phyloP scores from a whole-genome alignment of 2,888 invertebrate genomes.

The Hirtodrosophila histrioides region DNA sequence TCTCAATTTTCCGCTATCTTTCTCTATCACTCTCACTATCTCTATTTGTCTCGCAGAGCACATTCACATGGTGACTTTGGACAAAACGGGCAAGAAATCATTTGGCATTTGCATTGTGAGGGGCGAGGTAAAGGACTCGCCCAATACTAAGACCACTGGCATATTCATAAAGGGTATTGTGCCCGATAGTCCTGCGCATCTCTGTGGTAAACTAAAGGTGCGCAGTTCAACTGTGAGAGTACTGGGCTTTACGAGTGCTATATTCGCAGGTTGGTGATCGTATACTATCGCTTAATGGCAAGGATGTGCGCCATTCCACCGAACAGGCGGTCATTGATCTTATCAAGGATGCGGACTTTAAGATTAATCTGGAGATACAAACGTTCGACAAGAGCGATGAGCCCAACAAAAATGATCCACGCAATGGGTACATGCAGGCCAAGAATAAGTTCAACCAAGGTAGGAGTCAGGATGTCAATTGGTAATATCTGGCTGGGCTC shows the following conservation, averaged over 20 bases:
- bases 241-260: background rate
- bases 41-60: slow-evolving; percentile 56
- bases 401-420: slow-evolving; percentile 61
- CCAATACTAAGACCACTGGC: slow-evolving; percentile 89
- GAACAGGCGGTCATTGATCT: slow-evolving; percentile 97
- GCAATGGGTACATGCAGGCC: slow-evolving; percentile 75
- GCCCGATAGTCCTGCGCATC: slow-evolving; percentile 96
- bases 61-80: slow-evolving; percentile 79
- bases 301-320: slow-evolving; percentile 94
- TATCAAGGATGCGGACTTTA: slow-evolving; percentile 95
- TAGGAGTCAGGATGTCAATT: slow-evolving; percentile 8
- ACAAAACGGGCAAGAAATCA: slow-evolving; percentile 86
- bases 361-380: slow-evolving; percentile 95
- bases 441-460: slow-evolving; percentile 75
- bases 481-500: background rate
- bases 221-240: slow-evolving; percentile 30
- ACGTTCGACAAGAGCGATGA: slow-evolving; percentile 84
- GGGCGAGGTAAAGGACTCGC: slow-evolving; percentile 90
- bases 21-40: background rate
- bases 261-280: slow-evolving; percentile 82
- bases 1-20: too few species aligned
- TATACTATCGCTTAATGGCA: slow-evolving; percentile 92
- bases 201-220: slow-evolving; percentile 93
- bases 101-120: slow-evolving; percentile 99
- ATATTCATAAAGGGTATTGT: slow-evolving; percentile 99